phyloP scores from a whole-genome alignment of 2,797 vertebrate genomes.

The Spondyliosoma cantharus region DNA sequence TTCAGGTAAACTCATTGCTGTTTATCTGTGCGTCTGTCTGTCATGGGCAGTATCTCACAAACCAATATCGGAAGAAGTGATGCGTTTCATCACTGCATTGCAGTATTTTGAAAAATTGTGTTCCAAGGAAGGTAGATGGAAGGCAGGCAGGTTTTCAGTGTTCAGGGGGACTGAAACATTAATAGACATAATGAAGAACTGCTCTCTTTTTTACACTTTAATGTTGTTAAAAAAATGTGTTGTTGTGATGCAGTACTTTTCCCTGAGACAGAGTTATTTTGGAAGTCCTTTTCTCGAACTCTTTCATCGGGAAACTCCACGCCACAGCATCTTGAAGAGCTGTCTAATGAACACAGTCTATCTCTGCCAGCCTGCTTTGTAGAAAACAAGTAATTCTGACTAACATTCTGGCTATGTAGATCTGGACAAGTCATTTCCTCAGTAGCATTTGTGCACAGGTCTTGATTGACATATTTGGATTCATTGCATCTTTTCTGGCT shows the following conservation, averaged over 20 bases:
- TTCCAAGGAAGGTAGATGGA: not conserved
- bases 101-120: not conserved
- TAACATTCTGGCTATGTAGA: constrained; percentile 1
- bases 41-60: not conserved
- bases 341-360: constrained; percentile 5
- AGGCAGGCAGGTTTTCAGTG: not conserved
- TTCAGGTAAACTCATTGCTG: constrained; percentile 77
- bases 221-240: not conserved
- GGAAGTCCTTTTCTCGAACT: not conserved
- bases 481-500: not conserved
- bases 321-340: constrained; percentile 17
- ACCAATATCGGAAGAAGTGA: not conserved
- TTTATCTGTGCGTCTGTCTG: not conserved
- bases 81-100: not conserved
- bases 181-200: not conserved
- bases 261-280: not conserved
- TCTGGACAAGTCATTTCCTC: not conserved
- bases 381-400: constrained; percentile 32
- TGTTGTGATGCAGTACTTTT: not conserved
- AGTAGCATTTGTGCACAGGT: constrained; percentile 5
- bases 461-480: not conserved
- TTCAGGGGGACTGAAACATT: not conserved
- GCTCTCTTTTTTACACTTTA: not conserved
- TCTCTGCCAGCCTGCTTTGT: constrained; percentile 10
- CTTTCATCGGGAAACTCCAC: not conserved